Base-by-base conservation (phyloP, 2,888 invertebrate genomes). In the Orthosia gracilis region DNA sequence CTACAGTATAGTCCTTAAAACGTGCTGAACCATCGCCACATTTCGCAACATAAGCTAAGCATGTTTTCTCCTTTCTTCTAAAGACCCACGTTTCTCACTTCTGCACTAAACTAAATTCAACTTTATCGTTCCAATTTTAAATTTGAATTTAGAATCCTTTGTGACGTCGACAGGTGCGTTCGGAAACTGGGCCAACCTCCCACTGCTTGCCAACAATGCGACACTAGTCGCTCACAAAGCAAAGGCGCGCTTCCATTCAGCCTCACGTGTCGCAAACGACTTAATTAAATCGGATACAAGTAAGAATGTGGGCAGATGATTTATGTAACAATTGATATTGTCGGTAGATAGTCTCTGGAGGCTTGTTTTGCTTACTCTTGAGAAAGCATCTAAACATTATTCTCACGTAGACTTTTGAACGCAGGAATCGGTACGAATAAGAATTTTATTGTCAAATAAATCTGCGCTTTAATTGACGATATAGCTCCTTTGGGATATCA, bases 211-310 rank as follows among this genome's bases (percentile, higher is more conserved):
- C 92, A 89, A 95, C 95, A 96, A 96, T 92, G 89, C 91, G 91
- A 91, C 92, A 91, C 91, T 89, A 89, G 87, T 86, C 78, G 78
- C 64, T 76, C 61, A 86, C 84, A 90, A 90, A 84, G 90, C 89
- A 88, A 90, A 88, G 90, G 89, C 90, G 89, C 87, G 87, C 87
- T 85, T 74, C 93, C 87, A 94, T 94, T 93, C 90, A 93, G 89
- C 82, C 90, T 92, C 94, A 93, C 94, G 94, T 95, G 95, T 94
- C 93, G 92, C 91, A 89, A 91, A 94, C 91, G 93, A 95, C 94
- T 95, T 96, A 95, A 96, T 96, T 96, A 96, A 95, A 95, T 94
- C 91, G 90, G 89, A 91, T 92, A 90, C 91, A 90, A 91, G 89
- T 92, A 88, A 89, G 87, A 89, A 84, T 91, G 93, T 93, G 91